Percentiles rank a stretch among this genome's conserved stretches.
Conservation (phyloP, 2,113 vertebrate species). For the Uropsilus gracilis region DNA sequence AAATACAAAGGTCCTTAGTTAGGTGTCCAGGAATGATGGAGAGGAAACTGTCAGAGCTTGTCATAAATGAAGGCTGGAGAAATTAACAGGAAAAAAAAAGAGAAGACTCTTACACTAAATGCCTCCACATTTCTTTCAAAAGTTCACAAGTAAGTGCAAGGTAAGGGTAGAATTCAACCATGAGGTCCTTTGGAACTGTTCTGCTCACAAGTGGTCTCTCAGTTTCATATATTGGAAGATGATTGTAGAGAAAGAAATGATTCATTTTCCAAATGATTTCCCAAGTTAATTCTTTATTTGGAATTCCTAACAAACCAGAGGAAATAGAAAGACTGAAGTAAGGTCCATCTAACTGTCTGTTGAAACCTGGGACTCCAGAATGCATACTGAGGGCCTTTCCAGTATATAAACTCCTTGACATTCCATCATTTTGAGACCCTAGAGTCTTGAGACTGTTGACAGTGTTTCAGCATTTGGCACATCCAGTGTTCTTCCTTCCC, state of each 20-base stretch:
- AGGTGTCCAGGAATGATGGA: background rate
- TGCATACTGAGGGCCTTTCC: background rate
- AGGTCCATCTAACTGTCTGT: background rate
- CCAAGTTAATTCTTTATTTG: background rate
- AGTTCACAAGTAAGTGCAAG: too few relatives aligned
- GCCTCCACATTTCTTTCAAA: background rate
- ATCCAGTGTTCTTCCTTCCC: background rate
- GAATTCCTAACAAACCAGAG: background rate
- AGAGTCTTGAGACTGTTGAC: too few relatives aligned
- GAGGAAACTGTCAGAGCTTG: background rate
- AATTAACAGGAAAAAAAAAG: background rate
- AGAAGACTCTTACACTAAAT: background rate
- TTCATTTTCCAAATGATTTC: background rate
- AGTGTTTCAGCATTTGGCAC: background rate
- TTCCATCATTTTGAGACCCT: too few relatives aligned
- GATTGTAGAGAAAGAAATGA: background rate
- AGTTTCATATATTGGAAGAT: background rate
- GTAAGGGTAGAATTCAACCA: too few relatives aligned
- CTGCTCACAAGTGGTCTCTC: background rate
- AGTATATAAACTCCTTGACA: background rate
- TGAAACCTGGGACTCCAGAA: background rate
- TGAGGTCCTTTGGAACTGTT: background rate
- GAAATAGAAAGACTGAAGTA: background rate
- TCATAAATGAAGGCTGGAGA: background rate
- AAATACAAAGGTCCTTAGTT: too few relatives aligned